Base-by-base conservation (phyloP, 2,888 invertebrate genomes). In the Acleris emargana region DNA sequence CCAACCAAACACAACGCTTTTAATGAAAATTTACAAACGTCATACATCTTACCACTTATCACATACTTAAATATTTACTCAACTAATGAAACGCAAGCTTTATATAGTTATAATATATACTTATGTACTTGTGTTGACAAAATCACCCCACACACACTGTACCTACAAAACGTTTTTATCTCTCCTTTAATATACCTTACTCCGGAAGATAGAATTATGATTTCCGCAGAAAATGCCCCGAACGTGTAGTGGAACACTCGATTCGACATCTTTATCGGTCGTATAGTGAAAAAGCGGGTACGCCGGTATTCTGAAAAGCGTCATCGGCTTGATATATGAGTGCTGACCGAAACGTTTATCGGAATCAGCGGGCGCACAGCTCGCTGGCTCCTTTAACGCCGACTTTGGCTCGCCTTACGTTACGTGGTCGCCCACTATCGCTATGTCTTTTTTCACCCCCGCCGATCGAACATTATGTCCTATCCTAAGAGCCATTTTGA, bases 331-430 rank as follows among this genome's bases (percentile, higher is more conserved):
- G 88, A 88, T 86, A 85, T 87, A 87, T 81, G 79, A 74, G 71
- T 83, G 86, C 86, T 88, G 89, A 88, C 87, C 86, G 72, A 80
- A 85, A 78, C 86, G 82, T 83, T 90, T 89, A 86, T 89, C 87
- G 83, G 82, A 88, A 85, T 86, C 88, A 85, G 81, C 82, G 80
- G 77, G 79, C 74, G 80, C 81, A 80, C 81, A 79, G 81, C 76
- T 81, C 77, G 76, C 78, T 80, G 75, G 76, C 76, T 84, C 77
- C 76, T 82, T 81, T 80, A 81, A 82, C 78, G 76, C 78, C 62
- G 58, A 54, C 71, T 63, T 68, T 72, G 69, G 69, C 70, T 71
- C 75, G 74, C 69, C 73, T 78, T 76, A 76, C 81, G 78, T 76
- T 78, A 81, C 75, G 77, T 76, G 72, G 76, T 74, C 77, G 70